These are phyloP conservation scores for Heliconius eleuchia DNA, from an alignment of 1,140 invertebrate genomes.

Conservation along the genomic window DNA sequence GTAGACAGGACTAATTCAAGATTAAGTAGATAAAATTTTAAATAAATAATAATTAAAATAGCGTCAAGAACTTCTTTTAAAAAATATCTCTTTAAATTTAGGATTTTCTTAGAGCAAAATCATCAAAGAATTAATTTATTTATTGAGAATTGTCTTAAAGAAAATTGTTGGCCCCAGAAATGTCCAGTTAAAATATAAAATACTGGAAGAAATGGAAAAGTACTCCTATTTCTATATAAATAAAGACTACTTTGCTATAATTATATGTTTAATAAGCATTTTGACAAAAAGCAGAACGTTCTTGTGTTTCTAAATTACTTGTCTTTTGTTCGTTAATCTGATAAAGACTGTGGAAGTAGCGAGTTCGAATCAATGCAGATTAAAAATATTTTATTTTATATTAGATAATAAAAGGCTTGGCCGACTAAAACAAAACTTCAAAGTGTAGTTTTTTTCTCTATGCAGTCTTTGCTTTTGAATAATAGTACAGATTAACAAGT, in stretches of 20 bases:
- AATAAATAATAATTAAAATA: too few relatives aligned
- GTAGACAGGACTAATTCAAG: too few relatives aligned
- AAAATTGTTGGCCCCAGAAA: constrained; percentile 1
- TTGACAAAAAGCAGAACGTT: constrained; percentile 3
- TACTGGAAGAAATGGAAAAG: neutral
- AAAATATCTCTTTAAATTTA: neutral
- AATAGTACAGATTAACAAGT: too few relatives aligned
- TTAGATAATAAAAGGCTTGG: neutral
- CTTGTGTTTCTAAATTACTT: constrained; percentile 3
- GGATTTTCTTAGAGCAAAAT: neutral
- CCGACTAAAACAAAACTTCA: too few relatives aligned
- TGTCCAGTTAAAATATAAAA: neutral
- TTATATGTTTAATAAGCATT: neutral
- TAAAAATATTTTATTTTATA: neutral
- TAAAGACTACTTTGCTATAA: neutral
- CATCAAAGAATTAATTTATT: neutral
- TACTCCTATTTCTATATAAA: neutral
- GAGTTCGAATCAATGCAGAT: neutral
- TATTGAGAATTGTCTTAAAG: neutral
- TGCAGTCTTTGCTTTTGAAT: too few relatives aligned
- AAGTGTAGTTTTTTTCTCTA: too few relatives aligned
- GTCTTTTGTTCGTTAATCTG: neutral
- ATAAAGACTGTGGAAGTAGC: neutral
- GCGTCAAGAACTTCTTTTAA: neutral
- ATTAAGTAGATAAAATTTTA: too few relatives aligned